phyloP scores from a whole-genome alignment of 2,888 invertebrate species.

The Melipona bicolor region DNA sequence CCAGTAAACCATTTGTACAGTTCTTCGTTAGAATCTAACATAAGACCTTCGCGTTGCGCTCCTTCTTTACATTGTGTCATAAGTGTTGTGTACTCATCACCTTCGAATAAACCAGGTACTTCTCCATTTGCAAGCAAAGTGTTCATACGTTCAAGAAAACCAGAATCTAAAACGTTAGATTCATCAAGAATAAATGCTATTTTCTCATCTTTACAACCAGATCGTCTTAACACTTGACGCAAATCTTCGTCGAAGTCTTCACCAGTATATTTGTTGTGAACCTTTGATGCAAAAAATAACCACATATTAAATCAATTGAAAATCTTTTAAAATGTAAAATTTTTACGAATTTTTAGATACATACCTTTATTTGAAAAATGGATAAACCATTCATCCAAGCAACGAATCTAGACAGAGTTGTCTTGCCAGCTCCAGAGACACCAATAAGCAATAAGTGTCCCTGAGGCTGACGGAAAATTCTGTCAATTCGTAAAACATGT shows the following conservation, averaged over 20 bases:
- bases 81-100: constrained; percentile 98
- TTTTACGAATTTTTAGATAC: constrained; percentile 1
- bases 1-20: constrained; percentile 99
- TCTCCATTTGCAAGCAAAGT: constrained; percentile 99
- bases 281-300: constrained; percentile 84
- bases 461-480: constrained; percentile 99
- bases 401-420: constrained; percentile 98
- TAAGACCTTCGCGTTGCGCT: constrained; percentile 98
- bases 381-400: constrained; percentile 99
- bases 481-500: constrained; percentile 98
- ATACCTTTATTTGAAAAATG: constrained; percentile 99
- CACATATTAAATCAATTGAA: background rate
- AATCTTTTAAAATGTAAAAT: background rate
- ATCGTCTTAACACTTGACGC: constrained; percentile 93
- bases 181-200: constrained; percentile 99
- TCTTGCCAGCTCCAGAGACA: constrained; percentile 99
- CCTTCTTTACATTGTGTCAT: constrained; percentile 99
- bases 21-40: constrained; percentile 99
- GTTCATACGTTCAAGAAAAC: constrained; percentile 99
- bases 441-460: constrained; percentile 99
- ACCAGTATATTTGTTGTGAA: constrained; percentile 99
- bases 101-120: constrained; percentile 97
- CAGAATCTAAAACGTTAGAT: constrained; percentile 99
- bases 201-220: constrained; percentile 98
- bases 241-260: constrained; percentile 99